A percentile compares a stretch with the other conserved stretches of the same genome.
Conservation (phyloP, 2,113 vertebrate species). For the Hippocampus mohnikei region DNA sequence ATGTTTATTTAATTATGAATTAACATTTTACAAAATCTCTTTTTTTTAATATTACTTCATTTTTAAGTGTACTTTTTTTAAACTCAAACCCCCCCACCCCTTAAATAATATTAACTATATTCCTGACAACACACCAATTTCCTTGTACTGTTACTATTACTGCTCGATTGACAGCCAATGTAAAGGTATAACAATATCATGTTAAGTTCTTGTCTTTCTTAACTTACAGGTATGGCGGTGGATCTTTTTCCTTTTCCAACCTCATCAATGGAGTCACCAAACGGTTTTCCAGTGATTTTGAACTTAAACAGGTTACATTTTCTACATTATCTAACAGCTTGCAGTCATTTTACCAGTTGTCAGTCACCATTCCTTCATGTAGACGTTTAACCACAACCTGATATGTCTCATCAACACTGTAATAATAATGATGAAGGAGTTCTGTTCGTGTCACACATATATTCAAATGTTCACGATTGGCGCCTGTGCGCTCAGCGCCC, state of each 20-base stretch:
- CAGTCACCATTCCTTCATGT: background rate
- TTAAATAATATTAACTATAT: background rate
- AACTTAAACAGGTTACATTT: conserved; percentile 81
- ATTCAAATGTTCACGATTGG: background rate
- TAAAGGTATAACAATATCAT: background rate
- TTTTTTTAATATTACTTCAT: background rate
- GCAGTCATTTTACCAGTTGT: background rate
- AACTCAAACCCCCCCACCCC: no score
- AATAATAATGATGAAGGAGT: background rate
- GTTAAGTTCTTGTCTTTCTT: background rate
- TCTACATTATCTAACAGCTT: background rate
- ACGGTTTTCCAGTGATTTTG: conserved; percentile 79
- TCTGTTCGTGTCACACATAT: background rate
- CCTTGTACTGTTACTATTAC: background rate
- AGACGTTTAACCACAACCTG: background rate
- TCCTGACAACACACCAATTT: background rate
- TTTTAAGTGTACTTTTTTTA: background rate
- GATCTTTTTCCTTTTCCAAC: conserved; percentile 89
- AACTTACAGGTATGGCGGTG: conserved; percentile 78
- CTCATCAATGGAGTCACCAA: conserved; percentile 79
- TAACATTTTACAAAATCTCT: background rate
- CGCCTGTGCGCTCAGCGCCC: no score
- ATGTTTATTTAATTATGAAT: background rate
- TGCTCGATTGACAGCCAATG: no score
- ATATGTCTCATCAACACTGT: background rate